Evolutionary conservation across 2,113 vertebrate species (phyloP).

Genomic region (Chloebia gouldiae): DNA sequence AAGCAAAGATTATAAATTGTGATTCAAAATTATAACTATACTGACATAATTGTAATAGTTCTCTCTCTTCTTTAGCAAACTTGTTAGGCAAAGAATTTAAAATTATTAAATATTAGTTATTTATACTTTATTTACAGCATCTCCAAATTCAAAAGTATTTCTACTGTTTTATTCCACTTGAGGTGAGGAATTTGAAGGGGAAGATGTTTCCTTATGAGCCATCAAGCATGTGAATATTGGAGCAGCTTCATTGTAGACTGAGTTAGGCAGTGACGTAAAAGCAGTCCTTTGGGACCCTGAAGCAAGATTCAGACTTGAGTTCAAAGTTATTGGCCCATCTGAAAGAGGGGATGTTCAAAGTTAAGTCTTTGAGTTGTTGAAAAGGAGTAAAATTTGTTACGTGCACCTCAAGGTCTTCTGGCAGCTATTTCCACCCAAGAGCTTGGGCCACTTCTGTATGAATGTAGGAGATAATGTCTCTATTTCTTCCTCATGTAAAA

Average conservation of each 20-base stretch:
- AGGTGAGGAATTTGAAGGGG: neutral
- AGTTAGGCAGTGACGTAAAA: fast-evolving
- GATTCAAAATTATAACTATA: neutral
- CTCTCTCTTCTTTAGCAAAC: neutral
- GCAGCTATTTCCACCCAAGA: neutral
- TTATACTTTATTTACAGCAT: neutral
- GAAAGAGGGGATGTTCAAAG: neutral
- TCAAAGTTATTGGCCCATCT: neutral
- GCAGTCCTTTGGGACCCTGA: neutral
- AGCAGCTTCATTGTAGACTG: neutral
- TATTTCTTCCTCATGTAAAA: neutral
- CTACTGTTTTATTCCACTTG: neutral
- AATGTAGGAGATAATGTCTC: neutral
- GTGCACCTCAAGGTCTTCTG: neutral
- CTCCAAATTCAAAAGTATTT: neutral
- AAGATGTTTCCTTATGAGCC: neutral
- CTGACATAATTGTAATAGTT: neutral
- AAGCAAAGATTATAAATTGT: neutral
- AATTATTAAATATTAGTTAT: neutral
- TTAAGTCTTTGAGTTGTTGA: neutral
- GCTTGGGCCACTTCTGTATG: neutral
- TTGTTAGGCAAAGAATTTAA: neutral
- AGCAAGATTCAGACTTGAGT: neutral
- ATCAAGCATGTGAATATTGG: neutral
- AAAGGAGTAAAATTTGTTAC: neutral